Evolutionary conservation across 2,797 vertebrate species (phyloP).

Genomic region (Allobates femoralis): DNA sequence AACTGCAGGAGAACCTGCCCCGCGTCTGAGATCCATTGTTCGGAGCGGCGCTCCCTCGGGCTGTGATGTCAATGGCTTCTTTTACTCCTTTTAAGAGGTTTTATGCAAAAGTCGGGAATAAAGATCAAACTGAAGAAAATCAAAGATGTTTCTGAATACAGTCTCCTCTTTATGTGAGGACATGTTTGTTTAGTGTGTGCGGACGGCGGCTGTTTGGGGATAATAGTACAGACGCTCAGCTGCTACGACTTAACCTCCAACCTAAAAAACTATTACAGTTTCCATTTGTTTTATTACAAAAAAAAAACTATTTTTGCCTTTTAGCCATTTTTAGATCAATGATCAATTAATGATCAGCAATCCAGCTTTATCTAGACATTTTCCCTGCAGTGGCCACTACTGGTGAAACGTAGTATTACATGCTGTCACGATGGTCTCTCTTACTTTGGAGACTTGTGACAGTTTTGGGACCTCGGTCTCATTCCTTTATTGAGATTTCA

Average conservation of each 20-base stretch:
- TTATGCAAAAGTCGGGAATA: conserved; percentile 77
- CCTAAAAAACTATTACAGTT: background rate
- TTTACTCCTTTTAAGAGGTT: conserved; percentile 75
- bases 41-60: conserved; percentile 76
- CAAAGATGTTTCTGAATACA: conserved; percentile 78
- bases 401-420: background rate
- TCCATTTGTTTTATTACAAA: background rate
- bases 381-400: background rate
- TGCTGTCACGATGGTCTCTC: no score
- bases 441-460: no score
- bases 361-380: background rate
- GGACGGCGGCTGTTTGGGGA: conserved; percentile 10
- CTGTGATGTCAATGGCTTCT: conserved; percentile 79
- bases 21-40: conserved; percentile 76
- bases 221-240: conserved; percentile 6
- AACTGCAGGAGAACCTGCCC: conserved; percentile 66
- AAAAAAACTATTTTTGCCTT: background rate
- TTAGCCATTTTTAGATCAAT: background rate
- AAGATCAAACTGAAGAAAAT: conserved; percentile 78
- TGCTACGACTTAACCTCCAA: background rate
- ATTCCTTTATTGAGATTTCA: no score
- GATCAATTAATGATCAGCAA: background rate
- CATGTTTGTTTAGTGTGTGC: conserved; percentile 29
- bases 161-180: conserved; percentile 41
- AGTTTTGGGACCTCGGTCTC: no score